A percentile compares a stretch with the other conserved stretches of the same genome.
phyloP scores from a whole-genome alignment of 30 jellyfish, hydroid and myxozoan genomes.

The Aurelia sp. region DNA sequence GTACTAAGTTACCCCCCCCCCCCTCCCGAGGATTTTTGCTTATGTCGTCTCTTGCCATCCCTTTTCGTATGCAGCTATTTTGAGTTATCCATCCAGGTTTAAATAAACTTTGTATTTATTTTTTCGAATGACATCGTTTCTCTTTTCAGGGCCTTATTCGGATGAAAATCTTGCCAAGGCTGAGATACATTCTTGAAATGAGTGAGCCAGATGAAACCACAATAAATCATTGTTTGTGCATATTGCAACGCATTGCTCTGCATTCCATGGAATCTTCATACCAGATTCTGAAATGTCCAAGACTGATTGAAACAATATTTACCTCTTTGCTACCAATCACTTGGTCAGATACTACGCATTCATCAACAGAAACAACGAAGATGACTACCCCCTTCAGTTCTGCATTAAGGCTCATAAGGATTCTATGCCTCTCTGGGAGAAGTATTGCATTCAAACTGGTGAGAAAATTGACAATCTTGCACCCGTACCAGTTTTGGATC shows the following conservation, averaged over 20 bases:
- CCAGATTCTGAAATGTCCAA: constrained; percentile 78
- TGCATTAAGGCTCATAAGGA: constrained; percentile 71
- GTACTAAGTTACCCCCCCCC: too few relatives aligned
- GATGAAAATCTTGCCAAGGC: constrained; percentile 80
- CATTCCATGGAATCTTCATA: constrained; percentile 83
- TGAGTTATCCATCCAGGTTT: too few relatives aligned
- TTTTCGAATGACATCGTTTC: neutral
- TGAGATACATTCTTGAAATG: constrained; percentile 76
- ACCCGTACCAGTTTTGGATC: too few relatives aligned
- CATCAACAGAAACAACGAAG: neutral
- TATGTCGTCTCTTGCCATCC: too few relatives aligned
- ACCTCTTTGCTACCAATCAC: constrained; percentile 43
- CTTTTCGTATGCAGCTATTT: too few relatives aligned
- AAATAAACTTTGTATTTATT: neutral
- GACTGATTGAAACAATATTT: constrained; percentile 60
- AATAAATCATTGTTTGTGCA: constrained; percentile 58
- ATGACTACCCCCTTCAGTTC: neutral
- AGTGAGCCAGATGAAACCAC: constrained; percentile 63
- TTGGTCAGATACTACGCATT: constrained; percentile 11
- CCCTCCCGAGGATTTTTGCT: too few relatives aligned
- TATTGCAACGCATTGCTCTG: constrained; percentile 66
- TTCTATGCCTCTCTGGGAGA: constrained; percentile 74
- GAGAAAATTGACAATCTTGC: neutral
- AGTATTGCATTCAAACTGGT: constrained; percentile 73
- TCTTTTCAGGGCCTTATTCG: constrained; percentile 78